Evolutionary conservation across 2,113 vertebrate genomes (phyloP), one percentile per base, ranked within the genome.

Genomic region (Microtus pennsylvanicus): DNA sequence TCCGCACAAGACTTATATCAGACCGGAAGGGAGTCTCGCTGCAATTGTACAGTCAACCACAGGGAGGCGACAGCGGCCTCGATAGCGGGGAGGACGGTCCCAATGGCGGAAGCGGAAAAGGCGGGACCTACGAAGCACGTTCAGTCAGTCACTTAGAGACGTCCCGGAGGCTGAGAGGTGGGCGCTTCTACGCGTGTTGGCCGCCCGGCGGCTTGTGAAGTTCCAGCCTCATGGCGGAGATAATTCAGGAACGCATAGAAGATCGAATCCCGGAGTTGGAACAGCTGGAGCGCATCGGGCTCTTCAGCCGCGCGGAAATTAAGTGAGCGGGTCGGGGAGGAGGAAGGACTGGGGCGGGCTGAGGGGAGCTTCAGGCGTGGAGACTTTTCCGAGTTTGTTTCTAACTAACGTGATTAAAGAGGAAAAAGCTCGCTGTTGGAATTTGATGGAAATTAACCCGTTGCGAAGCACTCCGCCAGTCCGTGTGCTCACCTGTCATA

Each of bases 271-370:
- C 99, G 0, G 99, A 99, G 90, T 94, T 99, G 69, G 99, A 99
- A 96, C 99, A 99, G 98, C 98, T 99, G 97, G 99, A 99, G 98
- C 98, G 99, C 98, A 98, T 99, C 42, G 99, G 99, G 7, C 98
- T 99, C 7, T 99, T 99, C 98, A 99, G 99, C 47, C 98, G 94
- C 30, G 98, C 94, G 92, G 99, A 99, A 98, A 98, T 99, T 94
- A 99, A 98, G 99, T 99, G 98, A 99, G 99, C 89, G 58, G 42
- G 47, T 1, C 28, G 52, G 65, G 86, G 13, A 16, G 19, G 67
- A 11, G 33, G 24, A 3, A 13, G 42, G 7, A 38, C n/a, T 14
- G 65, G 55, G 45, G 70, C 22, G 19, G 81, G 55, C 30, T 1
- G 77, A 47, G 35, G 82, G 89, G 91, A 30, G 50, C 35, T 45